Percentiles rank a stretch among this genome's conserved stretches.
phyloP scores from a whole-genome alignment of 2,797 vertebrate species.

The Sarcophilus harrisii region DNA sequence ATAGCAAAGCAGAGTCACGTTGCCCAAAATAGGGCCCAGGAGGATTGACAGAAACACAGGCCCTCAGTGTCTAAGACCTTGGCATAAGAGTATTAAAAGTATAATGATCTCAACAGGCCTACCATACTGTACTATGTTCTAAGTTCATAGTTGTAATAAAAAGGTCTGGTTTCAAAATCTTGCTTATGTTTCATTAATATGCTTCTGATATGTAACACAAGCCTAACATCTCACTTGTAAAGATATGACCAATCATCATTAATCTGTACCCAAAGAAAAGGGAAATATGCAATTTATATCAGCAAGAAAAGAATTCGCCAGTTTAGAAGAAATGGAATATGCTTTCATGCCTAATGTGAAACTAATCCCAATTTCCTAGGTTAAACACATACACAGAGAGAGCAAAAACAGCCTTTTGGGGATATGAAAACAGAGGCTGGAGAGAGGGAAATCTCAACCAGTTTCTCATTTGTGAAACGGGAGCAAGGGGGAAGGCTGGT shows the following conservation, averaged over 20 bases:
- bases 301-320: not conserved
- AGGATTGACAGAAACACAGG: not conserved
- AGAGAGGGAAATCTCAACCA: not conserved
- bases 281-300: not conserved
- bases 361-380: not conserved
- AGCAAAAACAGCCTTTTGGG: not conserved
- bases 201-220: not conserved
- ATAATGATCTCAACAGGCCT: not conserved
- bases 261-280: not conserved
- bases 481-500: not conserved
- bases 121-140: not conserved
- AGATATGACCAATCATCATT: not conserved
- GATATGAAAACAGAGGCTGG: not conserved
- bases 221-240: not conserved
- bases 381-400: not conserved
- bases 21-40: not conserved
- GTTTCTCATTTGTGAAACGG: not conserved
- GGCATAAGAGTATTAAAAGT: not conserved
- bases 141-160: not conserved
- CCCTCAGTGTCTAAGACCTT: not conserved
- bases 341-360: not conserved
- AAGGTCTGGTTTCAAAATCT: not conserved
- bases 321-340: not conserved
- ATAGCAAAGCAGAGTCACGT: not conserved
- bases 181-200: not conserved